Percentiles rank a stretch among this genome's conserved stretches.
Evolutionary conservation across 2,797 vertebrate species (phyloP).

Genomic region (Chaetophractus vellerosus): DNA sequence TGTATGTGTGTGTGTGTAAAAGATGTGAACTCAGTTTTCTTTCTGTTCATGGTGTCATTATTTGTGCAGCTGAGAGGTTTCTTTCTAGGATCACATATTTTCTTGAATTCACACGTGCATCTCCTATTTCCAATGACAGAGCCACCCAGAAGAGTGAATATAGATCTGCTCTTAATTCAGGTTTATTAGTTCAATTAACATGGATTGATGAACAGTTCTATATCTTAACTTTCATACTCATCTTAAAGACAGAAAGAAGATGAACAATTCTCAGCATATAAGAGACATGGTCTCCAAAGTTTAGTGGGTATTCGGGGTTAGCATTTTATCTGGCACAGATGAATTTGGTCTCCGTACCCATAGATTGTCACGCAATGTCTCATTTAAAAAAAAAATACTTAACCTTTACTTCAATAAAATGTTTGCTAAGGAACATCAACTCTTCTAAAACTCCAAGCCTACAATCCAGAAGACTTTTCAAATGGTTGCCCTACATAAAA

Average conservation of each 20-base stretch:
- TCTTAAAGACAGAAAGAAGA: neutral
- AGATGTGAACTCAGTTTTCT: slow-evolving; percentile 35
- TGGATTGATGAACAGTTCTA: neutral
- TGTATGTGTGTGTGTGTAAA: slow-evolving; percentile 32
- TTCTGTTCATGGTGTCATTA: slow-evolving; percentile 17
- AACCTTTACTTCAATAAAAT: neutral
- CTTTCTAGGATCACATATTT: slow-evolving; percentile 34
- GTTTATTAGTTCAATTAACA: neutral
- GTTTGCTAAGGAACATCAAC: neutral
- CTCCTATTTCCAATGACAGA: slow-evolving; percentile 25
- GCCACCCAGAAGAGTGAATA: neutral
- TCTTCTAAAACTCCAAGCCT: neutral
- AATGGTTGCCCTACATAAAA: neutral
- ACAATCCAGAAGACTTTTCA: neutral
- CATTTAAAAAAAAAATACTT: neutral
- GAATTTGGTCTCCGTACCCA: neutral
- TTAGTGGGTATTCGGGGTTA: neutral
- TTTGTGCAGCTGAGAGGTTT: slow-evolving; percentile 48
- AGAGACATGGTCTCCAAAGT: neutral
- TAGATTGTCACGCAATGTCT: neutral
- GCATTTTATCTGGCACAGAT: neutral
- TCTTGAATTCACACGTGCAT: slow-evolving; percentile 4
- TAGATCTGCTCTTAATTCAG: slow-evolving; percentile 24
- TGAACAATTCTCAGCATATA: neutral
- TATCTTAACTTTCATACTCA: neutral